Percentiles rank a stretch among this genome's conserved stretches.
phyloP scores from a whole-genome alignment of 2,888 invertebrate species.

The Theristus sp. region DNA sequence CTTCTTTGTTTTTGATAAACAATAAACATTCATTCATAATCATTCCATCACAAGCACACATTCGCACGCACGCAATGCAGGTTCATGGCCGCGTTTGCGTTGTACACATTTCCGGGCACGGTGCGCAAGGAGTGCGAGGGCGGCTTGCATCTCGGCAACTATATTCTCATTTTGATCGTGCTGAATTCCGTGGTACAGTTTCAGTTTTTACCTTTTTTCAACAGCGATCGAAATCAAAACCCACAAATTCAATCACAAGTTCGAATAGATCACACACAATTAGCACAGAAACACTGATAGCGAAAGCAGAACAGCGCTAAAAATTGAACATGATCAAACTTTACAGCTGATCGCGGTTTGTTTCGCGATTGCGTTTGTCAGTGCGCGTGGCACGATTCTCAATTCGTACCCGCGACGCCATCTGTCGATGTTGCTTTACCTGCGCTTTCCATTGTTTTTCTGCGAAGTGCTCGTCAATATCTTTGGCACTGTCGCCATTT shows the following conservation, averaged over 20 bases:
- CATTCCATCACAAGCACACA: too few species aligned
- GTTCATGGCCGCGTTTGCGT: constrained; percentile 47
- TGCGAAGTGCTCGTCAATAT: constrained; percentile 60
- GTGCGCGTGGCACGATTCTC: constrained; percentile 57
- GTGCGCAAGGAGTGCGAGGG: constrained; percentile 14
- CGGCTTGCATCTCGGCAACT: neutral
- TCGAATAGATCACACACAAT: too few species aligned
- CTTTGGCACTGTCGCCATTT: constrained; percentile 60
- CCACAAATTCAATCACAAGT: too few species aligned
- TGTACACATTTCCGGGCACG: constrained; percentile 45
- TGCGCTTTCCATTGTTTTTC: constrained; percentile 52
- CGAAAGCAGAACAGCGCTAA: too few species aligned
- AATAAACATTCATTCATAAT: too few species aligned
- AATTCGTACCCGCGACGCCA: constrained; percentile 49
- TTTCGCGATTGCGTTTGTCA: constrained; percentile 24
- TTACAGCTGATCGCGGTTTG: constrained; percentile 19
- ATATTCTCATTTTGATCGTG: constrained; percentile 18
- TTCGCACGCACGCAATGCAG: too few species aligned
- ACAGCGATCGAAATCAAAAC: too few species aligned
- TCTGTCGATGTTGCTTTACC: constrained; percentile 50
- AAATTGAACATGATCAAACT: neutral
- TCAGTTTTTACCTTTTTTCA: too few species aligned
- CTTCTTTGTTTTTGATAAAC: too few species aligned
- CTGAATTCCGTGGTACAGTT: constrained; percentile 18
- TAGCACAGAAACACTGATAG: too few species aligned